Conservation (phyloP, 2,113 vertebrate genomes). For the Eulemur macaco region DNA sequence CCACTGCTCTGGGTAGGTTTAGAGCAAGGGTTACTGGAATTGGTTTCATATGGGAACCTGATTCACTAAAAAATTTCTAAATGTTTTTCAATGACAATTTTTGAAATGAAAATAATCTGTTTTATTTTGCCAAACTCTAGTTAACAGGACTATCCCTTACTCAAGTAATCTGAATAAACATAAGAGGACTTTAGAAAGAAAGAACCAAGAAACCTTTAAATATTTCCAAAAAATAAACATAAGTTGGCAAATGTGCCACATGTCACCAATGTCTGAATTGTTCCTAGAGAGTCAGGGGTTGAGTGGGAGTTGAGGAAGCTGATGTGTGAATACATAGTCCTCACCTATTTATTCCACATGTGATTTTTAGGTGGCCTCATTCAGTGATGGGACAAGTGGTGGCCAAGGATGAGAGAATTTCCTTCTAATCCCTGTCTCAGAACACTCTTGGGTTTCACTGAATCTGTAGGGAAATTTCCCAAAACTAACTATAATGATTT, state of each 20-base stretch:
- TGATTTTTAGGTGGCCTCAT: background rate
- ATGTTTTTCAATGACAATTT: background rate
- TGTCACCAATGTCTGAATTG: background rate
- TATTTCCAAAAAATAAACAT: background rate
- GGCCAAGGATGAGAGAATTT: background rate
- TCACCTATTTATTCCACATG: background rate
- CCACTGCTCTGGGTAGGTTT: background rate
- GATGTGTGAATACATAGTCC: background rate
- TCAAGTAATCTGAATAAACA: background rate
- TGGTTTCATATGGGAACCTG: background rate
- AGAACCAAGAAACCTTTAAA: background rate
- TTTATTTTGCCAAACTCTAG: background rate
- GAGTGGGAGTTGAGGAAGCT: background rate
- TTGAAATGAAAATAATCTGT: background rate
- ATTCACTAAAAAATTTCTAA: background rate
- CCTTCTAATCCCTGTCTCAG: background rate
- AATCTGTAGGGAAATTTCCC: background rate
- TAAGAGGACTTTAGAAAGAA: background rate
- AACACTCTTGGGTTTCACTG: background rate
- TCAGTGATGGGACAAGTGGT: too few species aligned
- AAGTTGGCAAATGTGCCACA: background rate
- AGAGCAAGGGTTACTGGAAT: background rate
- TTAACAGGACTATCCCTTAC: background rate
- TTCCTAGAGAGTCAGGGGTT: background rate
- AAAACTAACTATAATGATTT: background rate